A percentile compares a stretch with the other conserved stretches of the same genome.
Conservation (phyloP, 2,888 invertebrate genomes). For the Ophioninae sp. region DNA sequence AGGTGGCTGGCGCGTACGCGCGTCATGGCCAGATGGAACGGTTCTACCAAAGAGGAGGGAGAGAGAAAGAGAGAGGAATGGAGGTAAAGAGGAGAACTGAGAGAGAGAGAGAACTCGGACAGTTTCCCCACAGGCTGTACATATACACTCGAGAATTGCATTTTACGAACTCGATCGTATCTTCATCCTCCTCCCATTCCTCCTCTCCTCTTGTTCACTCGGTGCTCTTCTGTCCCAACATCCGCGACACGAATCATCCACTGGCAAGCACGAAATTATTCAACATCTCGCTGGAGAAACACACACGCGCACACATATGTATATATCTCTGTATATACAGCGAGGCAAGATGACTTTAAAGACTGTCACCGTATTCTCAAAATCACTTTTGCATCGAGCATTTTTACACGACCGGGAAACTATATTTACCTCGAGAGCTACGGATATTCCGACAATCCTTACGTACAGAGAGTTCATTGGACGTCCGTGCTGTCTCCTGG, state of each 20-base stretch:
- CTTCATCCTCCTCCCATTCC: constrained; percentile 24
- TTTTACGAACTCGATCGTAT: constrained; percentile 35
- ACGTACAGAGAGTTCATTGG: background rate
- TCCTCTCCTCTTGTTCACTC: constrained; percentile 14
- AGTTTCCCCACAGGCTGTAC: constrained; percentile 44
- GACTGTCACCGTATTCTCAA: background rate
- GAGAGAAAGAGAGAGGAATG: constrained; percentile 31
- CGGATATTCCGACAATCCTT: background rate
- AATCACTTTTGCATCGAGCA: too few species aligned
- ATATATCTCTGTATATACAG: background rate
- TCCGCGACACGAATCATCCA: constrained; percentile 53
- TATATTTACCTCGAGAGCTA: too few species aligned
- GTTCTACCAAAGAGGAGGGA: constrained; percentile 36
- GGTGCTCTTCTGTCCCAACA: constrained; percentile 39
- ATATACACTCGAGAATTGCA: constrained; percentile 51
- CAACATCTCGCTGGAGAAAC: constrained; percentile 26
- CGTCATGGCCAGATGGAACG: constrained; percentile 46
- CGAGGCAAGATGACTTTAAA: background rate
- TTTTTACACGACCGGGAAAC: too few species aligned
- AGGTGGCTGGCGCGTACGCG: constrained; percentile 47
- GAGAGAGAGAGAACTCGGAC: constrained; percentile 36
- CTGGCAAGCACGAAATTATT: constrained; percentile 52
- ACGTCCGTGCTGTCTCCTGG: background rate
- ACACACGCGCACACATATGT: background rate
- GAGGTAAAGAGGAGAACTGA: too few species aligned